Percentiles rank a stretch among this genome's conserved stretches.
Conservation (phyloP, 1,140 invertebrate genomes). For the Brachionus asplanchnoidis region DNA sequence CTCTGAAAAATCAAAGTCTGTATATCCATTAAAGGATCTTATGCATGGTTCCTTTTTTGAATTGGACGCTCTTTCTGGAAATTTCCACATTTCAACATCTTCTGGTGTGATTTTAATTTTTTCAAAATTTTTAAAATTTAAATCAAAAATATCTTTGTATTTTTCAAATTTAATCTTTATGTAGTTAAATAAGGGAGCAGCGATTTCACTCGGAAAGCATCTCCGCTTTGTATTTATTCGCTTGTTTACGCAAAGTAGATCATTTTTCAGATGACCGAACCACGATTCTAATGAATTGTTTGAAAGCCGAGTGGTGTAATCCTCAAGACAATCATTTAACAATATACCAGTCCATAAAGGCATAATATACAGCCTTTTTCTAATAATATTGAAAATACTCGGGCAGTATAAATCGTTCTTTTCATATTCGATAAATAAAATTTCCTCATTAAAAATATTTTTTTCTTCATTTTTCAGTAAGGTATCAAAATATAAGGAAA, state of each 20-base stretch:
- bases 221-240: not conserved
- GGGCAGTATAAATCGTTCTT: too few species aligned
- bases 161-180: not conserved
- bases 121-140: not conserved
- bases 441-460: too few species aligned
- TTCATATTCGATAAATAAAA: too few species aligned
- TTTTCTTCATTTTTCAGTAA: too few species aligned
- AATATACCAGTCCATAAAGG: not conserved
- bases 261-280: constrained; percentile 10
- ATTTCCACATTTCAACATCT: not conserved
- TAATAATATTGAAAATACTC: too few species aligned
- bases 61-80: not conserved
- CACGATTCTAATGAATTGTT: constrained; percentile 10
- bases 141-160: not conserved
- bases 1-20: not conserved
- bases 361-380: not conserved
- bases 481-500: too few species aligned
- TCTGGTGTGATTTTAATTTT: not conserved
- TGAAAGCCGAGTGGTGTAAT: not conserved
- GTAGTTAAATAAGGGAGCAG: not conserved
- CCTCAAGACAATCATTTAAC: not conserved
- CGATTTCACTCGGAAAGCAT: not conserved
- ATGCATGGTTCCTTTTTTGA: not conserved
- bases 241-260: not conserved
- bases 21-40: not conserved